Conservation (phyloP, 2,888 invertebrate genomes). For the Drosophila austrosaltans region DNA sequence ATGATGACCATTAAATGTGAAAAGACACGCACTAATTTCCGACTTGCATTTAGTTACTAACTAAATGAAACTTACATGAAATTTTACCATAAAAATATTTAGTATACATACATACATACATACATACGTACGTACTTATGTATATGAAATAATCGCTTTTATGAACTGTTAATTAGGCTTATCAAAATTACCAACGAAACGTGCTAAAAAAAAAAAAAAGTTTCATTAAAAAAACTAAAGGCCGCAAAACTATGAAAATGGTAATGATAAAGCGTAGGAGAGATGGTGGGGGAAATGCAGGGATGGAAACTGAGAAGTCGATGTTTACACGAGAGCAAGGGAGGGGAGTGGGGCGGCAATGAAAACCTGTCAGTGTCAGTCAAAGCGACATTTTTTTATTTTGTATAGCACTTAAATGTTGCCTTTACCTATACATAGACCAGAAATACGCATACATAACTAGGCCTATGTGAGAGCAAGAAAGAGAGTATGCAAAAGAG, state of each 20-base stretch:
- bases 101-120: neutral
- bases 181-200: conserved; percentile 51
- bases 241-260: conserved; percentile 23
- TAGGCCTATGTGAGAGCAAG: conserved; percentile 32
- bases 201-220: conserved; percentile 29
- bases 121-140: neutral
- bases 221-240: conserved; percentile 5
- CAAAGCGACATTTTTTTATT: conserved; percentile 39
- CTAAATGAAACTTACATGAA: conserved; percentile 19
- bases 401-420: conserved; percentile 38
- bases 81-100: conserved; percentile 16
- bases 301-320: neutral
- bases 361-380: conserved; percentile 69
- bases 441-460: conserved; percentile 9
- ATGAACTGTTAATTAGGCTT: conserved; percentile 66
- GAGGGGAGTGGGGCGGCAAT: conserved; percentile 27
- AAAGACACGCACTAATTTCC: conserved; percentile 14
- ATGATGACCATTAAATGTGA: conserved; percentile 7
- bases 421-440: conserved; percentile 23
- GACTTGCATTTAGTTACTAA: conserved; percentile 8
- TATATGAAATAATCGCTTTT: conserved; percentile 51
- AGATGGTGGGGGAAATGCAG: conserved; percentile 5
- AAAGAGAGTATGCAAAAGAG: conserved; percentile 17
- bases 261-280: conserved; percentile 1
- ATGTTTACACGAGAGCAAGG: neutral